Conservation (phyloP, 2,888 invertebrate species). For the Crocallis elinguaria region DNA sequence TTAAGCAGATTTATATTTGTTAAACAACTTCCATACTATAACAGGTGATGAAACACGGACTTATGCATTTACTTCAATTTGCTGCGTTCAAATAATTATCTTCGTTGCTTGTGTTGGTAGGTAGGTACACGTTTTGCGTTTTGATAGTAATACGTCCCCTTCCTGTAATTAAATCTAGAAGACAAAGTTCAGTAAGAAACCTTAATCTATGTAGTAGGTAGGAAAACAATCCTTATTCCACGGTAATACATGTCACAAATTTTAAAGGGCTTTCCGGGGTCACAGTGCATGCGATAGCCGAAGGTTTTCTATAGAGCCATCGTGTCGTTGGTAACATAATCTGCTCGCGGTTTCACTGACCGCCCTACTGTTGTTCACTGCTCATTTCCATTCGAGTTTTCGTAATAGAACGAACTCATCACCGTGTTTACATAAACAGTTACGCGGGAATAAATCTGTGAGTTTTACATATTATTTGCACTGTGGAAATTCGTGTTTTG, state of each 20-base stretch:
- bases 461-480: not conserved
- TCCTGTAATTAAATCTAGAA: constrained; percentile 33
- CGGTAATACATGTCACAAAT: constrained; percentile 18
- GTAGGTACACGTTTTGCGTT: not conserved
- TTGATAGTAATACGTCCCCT: constrained; percentile 9
- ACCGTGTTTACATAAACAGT: constrained; percentile 38
- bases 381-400: constrained; percentile 56
- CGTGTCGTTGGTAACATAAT: constrained; percentile 41
- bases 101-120: not conserved
- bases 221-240: constrained; percentile 19
- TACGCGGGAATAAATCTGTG: constrained; percentile 20
- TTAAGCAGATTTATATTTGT: constrained; percentile 2
- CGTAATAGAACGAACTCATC: constrained; percentile 41
- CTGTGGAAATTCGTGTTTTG: not conserved
- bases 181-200: constrained; percentile 23
- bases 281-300: constrained; percentile 37
- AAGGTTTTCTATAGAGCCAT: constrained; percentile 35
- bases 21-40: not conserved
- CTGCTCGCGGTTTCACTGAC: constrained; percentile 53
- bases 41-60: not conserved
- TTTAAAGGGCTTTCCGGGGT: constrained; percentile 32
- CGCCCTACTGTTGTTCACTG: constrained; percentile 37
- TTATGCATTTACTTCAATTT: not conserved
- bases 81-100: not conserved
- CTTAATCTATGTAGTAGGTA: not conserved